Evolutionary conservation across 2,888 invertebrate species (phyloP).

Genomic region (Marasmarcha lunaedactyla): DNA sequence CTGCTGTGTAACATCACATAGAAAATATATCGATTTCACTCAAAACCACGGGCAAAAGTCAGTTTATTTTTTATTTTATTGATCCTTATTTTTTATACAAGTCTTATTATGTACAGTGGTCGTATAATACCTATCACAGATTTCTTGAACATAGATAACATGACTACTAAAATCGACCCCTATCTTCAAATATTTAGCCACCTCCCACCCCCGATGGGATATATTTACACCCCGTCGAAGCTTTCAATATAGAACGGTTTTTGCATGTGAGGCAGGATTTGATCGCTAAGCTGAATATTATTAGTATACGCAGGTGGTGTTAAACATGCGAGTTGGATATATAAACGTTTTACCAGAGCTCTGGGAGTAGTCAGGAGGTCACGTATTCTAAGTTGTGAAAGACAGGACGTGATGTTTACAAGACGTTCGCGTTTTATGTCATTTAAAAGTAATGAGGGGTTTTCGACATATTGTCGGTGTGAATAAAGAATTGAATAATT

Average conservation of each 20-base stretch:
- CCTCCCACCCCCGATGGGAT: conserved; percentile 10
- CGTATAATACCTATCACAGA: too few relatives aligned
- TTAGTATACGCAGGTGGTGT: conserved; percentile 65
- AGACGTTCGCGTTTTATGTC: too few relatives aligned
- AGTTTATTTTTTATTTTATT: too few relatives aligned
- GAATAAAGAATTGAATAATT: too few relatives aligned
- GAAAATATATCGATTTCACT: background rate
- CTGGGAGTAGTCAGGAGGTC: background rate
- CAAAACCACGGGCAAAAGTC: too few relatives aligned
- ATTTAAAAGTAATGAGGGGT: too few relatives aligned
- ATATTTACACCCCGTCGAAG: conserved; percentile 23
- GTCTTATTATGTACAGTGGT: too few relatives aligned
- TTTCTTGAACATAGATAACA: background rate
- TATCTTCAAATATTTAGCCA: background rate
- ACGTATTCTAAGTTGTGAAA: background rate
- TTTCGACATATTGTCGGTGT: too few relatives aligned
- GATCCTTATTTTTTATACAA: too few relatives aligned
- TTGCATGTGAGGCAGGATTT: conserved; percentile 7
- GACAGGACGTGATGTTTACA: background rate
- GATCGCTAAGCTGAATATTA: conserved; percentile 68
- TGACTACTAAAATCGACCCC: background rate
- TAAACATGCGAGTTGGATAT: conserved; percentile 54
- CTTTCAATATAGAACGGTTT: conserved; percentile 23
- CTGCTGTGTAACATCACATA: background rate
- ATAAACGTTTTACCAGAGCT: background rate